phyloP scores from a whole-genome alignment of 2,797 vertebrate species.

The Ficedula albicollis region DNA sequence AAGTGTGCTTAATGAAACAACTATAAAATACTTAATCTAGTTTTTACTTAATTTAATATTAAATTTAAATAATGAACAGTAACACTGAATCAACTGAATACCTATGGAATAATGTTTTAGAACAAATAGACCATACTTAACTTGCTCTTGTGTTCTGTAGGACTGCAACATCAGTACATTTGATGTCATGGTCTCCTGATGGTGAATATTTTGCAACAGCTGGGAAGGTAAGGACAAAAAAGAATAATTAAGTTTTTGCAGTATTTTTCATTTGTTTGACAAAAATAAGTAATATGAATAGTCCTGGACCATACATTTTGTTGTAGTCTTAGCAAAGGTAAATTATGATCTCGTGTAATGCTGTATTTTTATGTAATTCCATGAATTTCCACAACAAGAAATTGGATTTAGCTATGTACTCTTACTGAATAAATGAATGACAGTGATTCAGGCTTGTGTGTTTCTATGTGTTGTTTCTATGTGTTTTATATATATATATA shows the following conservation, averaged over 20 bases:
- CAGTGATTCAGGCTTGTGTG: background rate
- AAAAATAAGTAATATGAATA: background rate
- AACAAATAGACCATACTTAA: background rate
- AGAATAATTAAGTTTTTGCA: background rate
- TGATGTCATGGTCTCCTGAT: slow-evolving; percentile 97
- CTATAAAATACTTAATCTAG: background rate
- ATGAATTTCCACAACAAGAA: background rate
- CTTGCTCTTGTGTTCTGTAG: slow-evolving; percentile 63
- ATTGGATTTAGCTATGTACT: background rate
- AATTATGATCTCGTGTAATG: background rate
- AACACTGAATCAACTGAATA: slow-evolving; percentile 4
- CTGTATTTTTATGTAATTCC: background rate
- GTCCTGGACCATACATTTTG: background rate
- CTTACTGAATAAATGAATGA: background rate
- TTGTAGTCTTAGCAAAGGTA: background rate
- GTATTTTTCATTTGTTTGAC: background rate
- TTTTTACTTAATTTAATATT: background rate
- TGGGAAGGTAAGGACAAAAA: slow-evolving; percentile 86
- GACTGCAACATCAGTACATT: slow-evolving; percentile 89
- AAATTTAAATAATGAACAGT: background rate
- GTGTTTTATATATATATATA: too few species aligned
- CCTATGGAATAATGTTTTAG: background rate
- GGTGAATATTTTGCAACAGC: slow-evolving; percentile 97
- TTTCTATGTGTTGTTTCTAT: background rate
- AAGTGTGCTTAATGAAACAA: background rate